Evolutionary conservation across 2,797 vertebrate genomes (phyloP), one percentile per base, ranked within the genome.

Genomic region (Malacoctenus gilli): DNA sequence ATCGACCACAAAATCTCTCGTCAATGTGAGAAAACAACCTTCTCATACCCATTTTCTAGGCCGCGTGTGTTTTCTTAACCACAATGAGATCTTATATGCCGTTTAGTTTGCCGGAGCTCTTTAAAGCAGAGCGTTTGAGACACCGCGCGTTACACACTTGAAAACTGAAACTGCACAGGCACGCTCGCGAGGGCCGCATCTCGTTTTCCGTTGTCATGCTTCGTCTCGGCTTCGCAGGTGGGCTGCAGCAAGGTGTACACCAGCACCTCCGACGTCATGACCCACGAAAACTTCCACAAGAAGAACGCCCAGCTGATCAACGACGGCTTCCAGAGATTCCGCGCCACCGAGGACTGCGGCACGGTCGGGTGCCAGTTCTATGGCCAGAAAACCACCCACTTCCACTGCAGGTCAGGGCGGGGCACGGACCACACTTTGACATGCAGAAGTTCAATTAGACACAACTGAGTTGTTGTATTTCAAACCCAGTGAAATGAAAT

Each of bases 231-330:
- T 80, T 52, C 73, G 32, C 85, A 99, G 97, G 96, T 99, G 92
- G 97, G 96, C 25, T 99, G 97, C 79, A 99, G 97, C 91, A 99
- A 99, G 90, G 97, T 99, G 83, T 99, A 99, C 63, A 99, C 97
- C 2, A 99, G 97, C 89, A 99, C 97, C 19, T 99, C 97, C 0
- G 97, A 99, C 0, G 97, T 99, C 79, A 99, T 99, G 97, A 99
- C 97, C 68, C 97, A 99, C 0, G 97, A 99, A 86, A 99, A 99
- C 92, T 99, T 99, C 83, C 97, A 99, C 83, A 99, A 99, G 89
- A 99, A 99, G 89, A 99, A 99, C 15, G 97, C 97, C 0, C 96
- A 98, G 92, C 93, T 99, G 80, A 99, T 99, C 88, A 99, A 99
- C 0, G 97, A 99, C 0, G 97, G 97, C 77, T 99, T 99, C 90